These are phyloP conservation scores for Notolepis coatsorum DNA, from an alignment of 2,797 vertebrate genomes.

Conservation along the genomic window DNA sequence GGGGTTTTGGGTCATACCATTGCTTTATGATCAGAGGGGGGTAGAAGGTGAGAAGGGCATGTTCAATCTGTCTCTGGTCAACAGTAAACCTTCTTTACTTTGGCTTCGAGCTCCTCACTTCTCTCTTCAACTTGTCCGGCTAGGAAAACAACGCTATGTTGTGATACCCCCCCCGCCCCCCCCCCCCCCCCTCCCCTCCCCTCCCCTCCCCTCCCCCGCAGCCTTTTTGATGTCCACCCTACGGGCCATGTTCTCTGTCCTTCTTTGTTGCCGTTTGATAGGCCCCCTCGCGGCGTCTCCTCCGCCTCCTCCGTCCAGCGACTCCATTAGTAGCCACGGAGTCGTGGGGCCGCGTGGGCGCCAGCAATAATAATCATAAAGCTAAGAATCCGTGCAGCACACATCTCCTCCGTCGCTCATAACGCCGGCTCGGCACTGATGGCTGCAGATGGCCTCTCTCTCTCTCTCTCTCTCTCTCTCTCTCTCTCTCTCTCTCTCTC, in stretches of 20 bases:
- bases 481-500: too few species aligned
- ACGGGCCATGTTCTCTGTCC: constrained; percentile 16
- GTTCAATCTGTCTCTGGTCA: constrained; percentile 23
- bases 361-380: constrained; percentile 76
- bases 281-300: constrained; percentile 17
- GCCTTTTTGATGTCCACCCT: constrained; percentile 50
- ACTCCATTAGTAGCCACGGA: constrained; percentile 33
- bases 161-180: constrained; percentile 25
- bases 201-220: background rate
- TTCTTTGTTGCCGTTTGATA: constrained; percentile 36
- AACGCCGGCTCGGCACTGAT: constrained; percentile 40
- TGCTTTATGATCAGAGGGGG: constrained; percentile 47
- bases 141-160: constrained; percentile 44
- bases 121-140: constrained; percentile 27
- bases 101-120: constrained; percentile 47
- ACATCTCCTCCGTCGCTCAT: constrained; percentile 59
- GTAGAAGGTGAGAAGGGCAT: constrained; percentile 51
- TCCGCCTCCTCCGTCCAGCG: constrained; percentile 22
- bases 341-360: constrained; percentile 35
- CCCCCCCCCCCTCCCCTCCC: too few species aligned
- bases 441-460: constrained; percentile 43
- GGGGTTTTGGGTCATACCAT: constrained; percentile 41
- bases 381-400: constrained; percentile 61
- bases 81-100: constrained; percentile 49
- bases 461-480: too few species aligned